Evolutionary conservation across 2,888 invertebrate species (phyloP), one percentile per base, ranked within the genome.

Genomic region (Choristoneura rosaceana): DNA sequence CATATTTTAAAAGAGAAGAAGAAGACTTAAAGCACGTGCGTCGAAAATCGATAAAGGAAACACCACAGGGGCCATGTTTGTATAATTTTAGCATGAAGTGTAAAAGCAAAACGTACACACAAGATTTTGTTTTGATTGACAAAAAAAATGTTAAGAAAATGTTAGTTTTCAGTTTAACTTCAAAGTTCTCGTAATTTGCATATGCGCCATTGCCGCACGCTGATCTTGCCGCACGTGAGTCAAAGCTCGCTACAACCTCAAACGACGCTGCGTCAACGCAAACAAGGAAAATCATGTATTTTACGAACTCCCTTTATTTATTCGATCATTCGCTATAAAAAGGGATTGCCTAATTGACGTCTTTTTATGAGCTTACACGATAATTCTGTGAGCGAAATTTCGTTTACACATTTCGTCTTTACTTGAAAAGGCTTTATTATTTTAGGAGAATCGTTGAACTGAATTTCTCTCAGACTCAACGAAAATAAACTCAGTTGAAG

Each of bases 291-390:
- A 33, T 62, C 45, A 41, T 62, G 25, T 33, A 62, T 62, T 62
- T 62, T 62, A 62, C 45, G 45, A 62, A 25, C 34, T 47, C 34
- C 34, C 12, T 68, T 60, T 68, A 67, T 67, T 67, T 59, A 59
- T 58, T 67, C 45, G 17, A 47, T 15, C 34, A 15, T 25, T 62
- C 34, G 60, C 17, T 47, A 68, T 60, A 68, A 68, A 68, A 47
- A n/a, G 59, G 60, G 17, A 60, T 60, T 17, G 15, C 59, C 59
- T 68, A 68, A 68, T 68, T 68, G 67, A 34, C 67, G 38, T 47
- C 67, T 45, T 59, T 62, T 62, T 62, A 43, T 67, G 43, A 7
- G 59, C 59, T 38, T 59, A 45, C 47, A 38, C 64, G 34, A 64
- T 64, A 34, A 47, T 38, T 60, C 17, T 5, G 66, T 66, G 59